Conservation (phyloP, 1,140 invertebrate species). For the Lordiphosa collinella region DNA sequence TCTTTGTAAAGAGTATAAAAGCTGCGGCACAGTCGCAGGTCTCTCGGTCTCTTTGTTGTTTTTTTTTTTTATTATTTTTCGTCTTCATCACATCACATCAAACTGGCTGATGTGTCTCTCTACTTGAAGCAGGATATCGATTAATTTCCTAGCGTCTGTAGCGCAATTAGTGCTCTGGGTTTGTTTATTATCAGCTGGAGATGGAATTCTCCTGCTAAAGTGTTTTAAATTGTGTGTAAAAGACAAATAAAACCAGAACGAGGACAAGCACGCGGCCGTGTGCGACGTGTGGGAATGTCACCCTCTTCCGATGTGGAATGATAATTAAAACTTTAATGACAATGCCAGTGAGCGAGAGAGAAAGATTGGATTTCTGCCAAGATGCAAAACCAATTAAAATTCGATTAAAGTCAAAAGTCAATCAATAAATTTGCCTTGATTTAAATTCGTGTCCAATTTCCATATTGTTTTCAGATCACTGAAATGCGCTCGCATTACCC, state of each 20-base stretch:
- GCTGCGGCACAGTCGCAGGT: too few relatives aligned
- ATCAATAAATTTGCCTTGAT: too few relatives aligned
- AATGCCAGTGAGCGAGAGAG: constrained; percentile 23
- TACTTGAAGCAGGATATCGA: constrained; percentile 62
- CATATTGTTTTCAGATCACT: constrained; percentile 81
- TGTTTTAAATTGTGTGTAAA: constrained; percentile 44
- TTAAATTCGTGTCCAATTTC: constrained; percentile 20
- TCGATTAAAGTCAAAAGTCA: too few relatives aligned
- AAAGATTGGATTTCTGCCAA: not conserved
- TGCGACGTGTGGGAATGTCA: constrained; percentile 39
- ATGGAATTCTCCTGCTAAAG: constrained; percentile 13
- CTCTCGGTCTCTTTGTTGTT: not conserved
- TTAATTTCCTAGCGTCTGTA: constrained; percentile 71
- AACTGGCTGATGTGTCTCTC: constrained; percentile 13
- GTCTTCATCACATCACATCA: not conserved
- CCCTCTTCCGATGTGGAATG: constrained; percentile 17
- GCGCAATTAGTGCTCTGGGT: constrained; percentile 65
- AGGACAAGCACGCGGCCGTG: not conserved
- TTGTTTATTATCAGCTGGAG: constrained; percentile 43
- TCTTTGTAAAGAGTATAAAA: too few relatives aligned
- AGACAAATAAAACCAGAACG: constrained; percentile 32
- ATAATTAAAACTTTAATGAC: constrained; percentile 48
- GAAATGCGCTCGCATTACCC: constrained; percentile 91
- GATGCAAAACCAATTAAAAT: not conserved
- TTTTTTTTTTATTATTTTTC: not conserved